phyloP scores from a whole-genome alignment of 2,888 invertebrate species.

The Drosophila flavopinicola region DNA sequence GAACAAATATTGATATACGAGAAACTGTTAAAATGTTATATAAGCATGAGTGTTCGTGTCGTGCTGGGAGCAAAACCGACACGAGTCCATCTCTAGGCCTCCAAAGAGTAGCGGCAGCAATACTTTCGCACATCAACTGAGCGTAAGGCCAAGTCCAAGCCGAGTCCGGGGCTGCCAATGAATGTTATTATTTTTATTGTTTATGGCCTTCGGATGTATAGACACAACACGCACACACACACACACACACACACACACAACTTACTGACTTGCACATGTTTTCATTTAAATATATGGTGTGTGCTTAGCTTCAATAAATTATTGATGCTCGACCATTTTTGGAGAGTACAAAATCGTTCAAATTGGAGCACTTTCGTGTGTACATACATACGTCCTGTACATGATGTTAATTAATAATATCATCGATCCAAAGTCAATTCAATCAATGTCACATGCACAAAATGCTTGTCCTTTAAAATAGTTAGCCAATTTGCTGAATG shows the following conservation, averaged over 20 bases:
- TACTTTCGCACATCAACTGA: constrained; percentile 9
- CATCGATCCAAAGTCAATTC: background rate
- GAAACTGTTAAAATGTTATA: no score
- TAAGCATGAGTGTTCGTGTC: no score
- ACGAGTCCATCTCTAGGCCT: no score
- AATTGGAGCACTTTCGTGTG: background rate
- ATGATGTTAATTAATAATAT: background rate
- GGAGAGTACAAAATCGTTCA: background rate
- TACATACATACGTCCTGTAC: background rate
- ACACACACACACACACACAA: no score
- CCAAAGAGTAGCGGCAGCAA: background rate
- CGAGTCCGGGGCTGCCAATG: background rate
- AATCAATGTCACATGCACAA: background rate
- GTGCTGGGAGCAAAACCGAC: no score
- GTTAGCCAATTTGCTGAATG: no score
- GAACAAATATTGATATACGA: no score
- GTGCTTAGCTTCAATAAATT: constrained; percentile 11
- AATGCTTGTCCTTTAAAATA: no score
- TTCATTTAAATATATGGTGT: background rate
- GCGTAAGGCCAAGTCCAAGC: constrained; percentile 1
- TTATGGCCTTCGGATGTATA: constrained; percentile 3
- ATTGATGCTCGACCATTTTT: constrained; percentile 5
- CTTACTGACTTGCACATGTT: no score
- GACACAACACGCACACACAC: background rate
- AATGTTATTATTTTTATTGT: constrained; percentile 13